Evolutionary conservation across 2,888 invertebrate species (phyloP), one percentile per base, ranked within the genome.

Genomic region (Trachelus stipa): DNA sequence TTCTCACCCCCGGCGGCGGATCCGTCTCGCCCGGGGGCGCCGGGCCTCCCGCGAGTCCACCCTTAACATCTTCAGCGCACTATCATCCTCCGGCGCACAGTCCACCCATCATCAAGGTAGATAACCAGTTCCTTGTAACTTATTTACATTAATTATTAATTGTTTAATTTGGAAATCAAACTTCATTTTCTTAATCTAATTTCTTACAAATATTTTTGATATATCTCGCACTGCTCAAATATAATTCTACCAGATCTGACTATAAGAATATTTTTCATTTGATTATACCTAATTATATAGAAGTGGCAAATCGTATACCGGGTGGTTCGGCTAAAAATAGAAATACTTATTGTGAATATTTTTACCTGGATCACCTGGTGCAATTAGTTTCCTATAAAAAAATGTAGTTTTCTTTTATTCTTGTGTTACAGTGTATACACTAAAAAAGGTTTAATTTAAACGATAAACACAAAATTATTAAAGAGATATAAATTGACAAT

Each of bases 1-100:
- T 91, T 90, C 91, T 90, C 88, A 90, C 90, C 89, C 90, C 90
- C 88, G 89, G 90, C 86, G 89, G 88, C 85, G 89, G 88, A 83
- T 85, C 86, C 85, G 87, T 90, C 87, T 90, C 90, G 85, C 90
- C 90, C 87, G 90, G 90, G 88, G 90, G 89, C 89, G 88, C 88
- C 85, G 90, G 89, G 86, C 90, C 90, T 85, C 90, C 90, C 87
- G 88, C 90, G 88, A 90, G 90, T 85, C 89, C 90, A 82, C 84
- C 90, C 81, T 85, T 88, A 84, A 89, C 90, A 82, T 83, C 90
- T 81, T 85, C 89, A 84, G 87, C 86, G 84, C 88, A 89, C 76
- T 90, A 90, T 85, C 90, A 86, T 85, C 87, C 89, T 79, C 81
- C 90, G 31, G 78, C 87, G 80, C 90, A 90, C 81, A 90, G 90